Percentiles rank a stretch among this genome's conserved stretches.
Evolutionary conservation across 2,113 vertebrate species (phyloP).

Genomic region (Tetrao urogallus): DNA sequence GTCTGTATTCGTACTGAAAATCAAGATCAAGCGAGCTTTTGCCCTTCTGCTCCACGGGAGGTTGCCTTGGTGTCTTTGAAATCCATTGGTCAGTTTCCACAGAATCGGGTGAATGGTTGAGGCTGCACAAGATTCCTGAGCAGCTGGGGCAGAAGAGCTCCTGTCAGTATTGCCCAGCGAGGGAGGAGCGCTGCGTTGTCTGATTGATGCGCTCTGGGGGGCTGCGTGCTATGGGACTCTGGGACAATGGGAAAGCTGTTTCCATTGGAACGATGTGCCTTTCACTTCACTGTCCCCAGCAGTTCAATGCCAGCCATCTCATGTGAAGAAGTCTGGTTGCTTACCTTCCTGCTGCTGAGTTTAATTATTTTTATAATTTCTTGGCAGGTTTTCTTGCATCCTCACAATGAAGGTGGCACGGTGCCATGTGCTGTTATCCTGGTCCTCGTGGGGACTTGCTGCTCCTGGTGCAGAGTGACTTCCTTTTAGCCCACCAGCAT

Average conservation of each 20-base stretch:
- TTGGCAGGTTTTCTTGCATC: slow-evolving; percentile 82
- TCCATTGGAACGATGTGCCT: background rate
- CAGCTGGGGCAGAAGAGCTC: background rate
- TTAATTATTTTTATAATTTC: background rate
- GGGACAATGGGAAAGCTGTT: background rate
- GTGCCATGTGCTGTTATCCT: slow-evolving; percentile 78
- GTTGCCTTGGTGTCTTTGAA: background rate
- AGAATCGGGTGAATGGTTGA: background rate
- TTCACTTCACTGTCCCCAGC: background rate
- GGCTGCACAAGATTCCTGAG: background rate
- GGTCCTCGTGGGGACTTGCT: slow-evolving; percentile 76
- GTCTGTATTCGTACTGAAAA: too few species aligned
- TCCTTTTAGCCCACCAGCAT: slow-evolving; percentile 82
- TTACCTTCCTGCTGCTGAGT: background rate
- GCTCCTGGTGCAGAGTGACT: slow-evolving; percentile 85
- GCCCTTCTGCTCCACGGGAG: too few species aligned
- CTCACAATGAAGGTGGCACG: slow-evolving; percentile 76
- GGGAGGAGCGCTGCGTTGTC: background rate
- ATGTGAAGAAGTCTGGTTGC: background rate
- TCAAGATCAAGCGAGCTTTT: too few species aligned
- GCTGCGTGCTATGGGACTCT: background rate
- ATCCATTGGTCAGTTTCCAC: background rate
- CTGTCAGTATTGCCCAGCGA: background rate
- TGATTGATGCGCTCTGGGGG: too few species aligned
- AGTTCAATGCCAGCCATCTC: background rate